Evolutionary conservation across 2,888 invertebrate genomes (phyloP).

Genomic region (Brassicogethes aeneus): DNA sequence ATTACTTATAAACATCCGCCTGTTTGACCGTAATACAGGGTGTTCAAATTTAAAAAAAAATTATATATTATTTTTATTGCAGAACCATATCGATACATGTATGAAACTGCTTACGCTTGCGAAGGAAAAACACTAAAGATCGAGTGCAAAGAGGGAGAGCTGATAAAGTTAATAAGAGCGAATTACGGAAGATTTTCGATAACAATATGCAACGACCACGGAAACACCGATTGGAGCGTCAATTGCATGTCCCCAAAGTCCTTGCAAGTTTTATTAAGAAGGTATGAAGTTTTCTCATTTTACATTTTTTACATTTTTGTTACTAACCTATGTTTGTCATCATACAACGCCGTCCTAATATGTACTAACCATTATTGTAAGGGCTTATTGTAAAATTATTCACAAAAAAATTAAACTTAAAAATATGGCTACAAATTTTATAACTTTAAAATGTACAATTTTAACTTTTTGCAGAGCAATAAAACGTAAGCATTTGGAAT

Average conservation of each 20-base stretch:
- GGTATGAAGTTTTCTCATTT: constrained; percentile 49
- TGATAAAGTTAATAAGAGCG: constrained; percentile 85
- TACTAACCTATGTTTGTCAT: no score
- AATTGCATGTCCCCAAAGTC: constrained; percentile 91
- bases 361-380: no score
- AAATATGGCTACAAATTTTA: no score
- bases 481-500: no score
- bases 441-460: no score
- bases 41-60: not conserved
- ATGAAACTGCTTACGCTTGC: constrained; percentile 89
- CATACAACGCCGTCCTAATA: no score
- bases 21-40: not conserved
- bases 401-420: no score
- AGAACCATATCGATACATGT: constrained; percentile 62
- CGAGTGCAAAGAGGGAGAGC: constrained; percentile 79
- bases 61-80: constrained; percentile 34
- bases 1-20: constrained; percentile 2
- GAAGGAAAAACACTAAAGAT: constrained; percentile 86
- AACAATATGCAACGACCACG: constrained; percentile 92
- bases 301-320: no score
- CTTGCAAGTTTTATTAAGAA: constrained; percentile 77
- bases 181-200: constrained; percentile 94
- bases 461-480: no score
- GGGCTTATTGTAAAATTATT: no score
- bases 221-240: constrained; percentile 93